phyloP scores from a whole-genome alignment of 2,113 vertebrate genomes.

The Cathartes aura region DNA sequence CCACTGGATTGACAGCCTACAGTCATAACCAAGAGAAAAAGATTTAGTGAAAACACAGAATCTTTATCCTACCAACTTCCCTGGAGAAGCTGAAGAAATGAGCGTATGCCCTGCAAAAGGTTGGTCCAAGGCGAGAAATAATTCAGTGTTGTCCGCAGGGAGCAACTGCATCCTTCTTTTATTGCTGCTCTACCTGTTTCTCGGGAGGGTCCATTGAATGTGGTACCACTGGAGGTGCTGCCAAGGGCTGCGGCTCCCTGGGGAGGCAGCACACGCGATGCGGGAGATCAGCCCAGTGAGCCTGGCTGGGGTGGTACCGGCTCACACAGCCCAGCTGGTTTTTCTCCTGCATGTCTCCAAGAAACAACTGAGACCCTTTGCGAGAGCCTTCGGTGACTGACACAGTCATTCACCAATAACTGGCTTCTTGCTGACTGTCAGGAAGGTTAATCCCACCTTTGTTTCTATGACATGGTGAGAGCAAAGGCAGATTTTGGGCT shows the following conservation, averaged over 20 bases:
- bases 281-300: background rate
- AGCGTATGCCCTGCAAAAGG: background rate
- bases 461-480: background rate
- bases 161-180: background rate
- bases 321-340: background rate
- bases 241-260: background rate
- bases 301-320: fast-evolving
- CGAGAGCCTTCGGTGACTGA: background rate
- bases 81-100: background rate
- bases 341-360: background rate
- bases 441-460: background rate
- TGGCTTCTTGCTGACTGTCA: background rate
- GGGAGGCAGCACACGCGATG: fast-evolving
- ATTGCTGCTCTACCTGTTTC: background rate
- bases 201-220: fast-evolving
- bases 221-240: background rate
- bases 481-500: background rate
- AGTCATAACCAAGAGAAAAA: background rate
- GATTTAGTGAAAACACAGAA: fast-evolving
- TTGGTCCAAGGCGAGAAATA: background rate
- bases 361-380: background rate
- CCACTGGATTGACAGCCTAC: background rate
- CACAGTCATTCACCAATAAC: background rate
- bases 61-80: background rate
- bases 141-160: background rate